phyloP scores from a whole-genome alignment of 2,113 vertebrate species.

The Pygoscelis antarcticus region DNA sequence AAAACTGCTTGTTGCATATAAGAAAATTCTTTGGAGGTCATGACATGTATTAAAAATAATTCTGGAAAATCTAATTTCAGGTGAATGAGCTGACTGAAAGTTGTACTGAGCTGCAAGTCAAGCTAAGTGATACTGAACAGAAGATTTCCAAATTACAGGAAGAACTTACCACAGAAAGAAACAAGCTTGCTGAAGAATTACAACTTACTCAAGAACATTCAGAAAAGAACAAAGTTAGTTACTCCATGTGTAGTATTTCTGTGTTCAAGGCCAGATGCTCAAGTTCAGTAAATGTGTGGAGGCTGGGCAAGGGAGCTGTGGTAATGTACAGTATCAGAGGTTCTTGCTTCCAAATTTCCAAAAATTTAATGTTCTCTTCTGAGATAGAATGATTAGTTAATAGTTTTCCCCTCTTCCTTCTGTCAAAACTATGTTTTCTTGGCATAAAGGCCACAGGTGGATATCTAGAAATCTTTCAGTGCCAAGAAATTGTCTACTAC shows the following conservation, averaged over 20 bases:
- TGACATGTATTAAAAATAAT: background rate
- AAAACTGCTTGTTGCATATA: background rate
- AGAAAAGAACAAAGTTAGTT: slow-evolving; percentile 67
- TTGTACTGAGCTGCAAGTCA: slow-evolving; percentile 42
- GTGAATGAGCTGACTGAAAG: slow-evolving; percentile 56
- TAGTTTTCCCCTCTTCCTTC: background rate
- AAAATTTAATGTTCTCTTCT: background rate
- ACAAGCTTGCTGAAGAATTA: slow-evolving; percentile 63
- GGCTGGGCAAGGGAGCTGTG: background rate
- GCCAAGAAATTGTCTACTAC: background rate
- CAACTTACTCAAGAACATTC: slow-evolving; percentile 20
- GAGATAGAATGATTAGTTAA: background rate
- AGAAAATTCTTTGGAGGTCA: background rate
- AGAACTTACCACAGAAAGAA: slow-evolving; percentile 65
- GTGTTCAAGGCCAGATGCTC: background rate
- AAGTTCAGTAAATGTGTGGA: background rate
- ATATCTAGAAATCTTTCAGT: background rate
- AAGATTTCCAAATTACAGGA: slow-evolving; percentile 51
- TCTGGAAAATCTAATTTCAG: slow-evolving; percentile 57
- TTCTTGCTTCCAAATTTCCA: background rate
- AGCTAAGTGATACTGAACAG: slow-evolving; percentile 34
- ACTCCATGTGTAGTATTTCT: background rate
- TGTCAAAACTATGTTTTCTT: background rate
- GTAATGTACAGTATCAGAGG: background rate
- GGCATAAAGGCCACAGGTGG: background rate